A percentile compares a stretch with the other conserved stretches of the same genome.
phyloP scores from a whole-genome alignment of 2,113 vertebrate genomes.

The Poeciliopsis retropinna region DNA sequence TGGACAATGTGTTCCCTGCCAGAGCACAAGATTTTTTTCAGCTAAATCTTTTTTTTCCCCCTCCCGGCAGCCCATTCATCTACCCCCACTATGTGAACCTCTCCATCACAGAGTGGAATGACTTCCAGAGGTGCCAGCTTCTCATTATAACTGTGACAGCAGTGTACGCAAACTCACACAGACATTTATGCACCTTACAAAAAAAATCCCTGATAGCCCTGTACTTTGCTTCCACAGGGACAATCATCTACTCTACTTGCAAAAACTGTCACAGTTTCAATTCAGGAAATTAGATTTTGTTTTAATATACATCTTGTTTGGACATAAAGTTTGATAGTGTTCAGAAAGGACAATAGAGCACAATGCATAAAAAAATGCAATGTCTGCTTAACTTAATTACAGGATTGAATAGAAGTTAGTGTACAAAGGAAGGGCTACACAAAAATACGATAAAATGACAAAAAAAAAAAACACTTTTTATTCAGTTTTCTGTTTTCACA shows the following conservation, averaged over 20 bases:
- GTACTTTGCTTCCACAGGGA: constrained; percentile 9
- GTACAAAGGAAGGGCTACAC: neutral
- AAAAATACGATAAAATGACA: neutral
- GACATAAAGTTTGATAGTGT: neutral
- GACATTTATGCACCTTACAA: constrained; percentile 12
- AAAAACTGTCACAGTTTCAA: constrained; percentile 7
- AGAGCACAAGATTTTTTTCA: constrained; percentile 21
- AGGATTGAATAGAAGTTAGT: neutral
- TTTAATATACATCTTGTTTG: neutral
- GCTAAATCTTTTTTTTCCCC: constrained; percentile 19
- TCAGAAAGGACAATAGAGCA: neutral
- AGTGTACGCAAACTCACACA: constrained; percentile 23
- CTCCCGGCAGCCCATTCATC: constrained; percentile 26
- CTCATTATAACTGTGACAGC: constrained; percentile 58
- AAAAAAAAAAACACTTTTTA: too few species aligned
- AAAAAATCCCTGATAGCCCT: constrained; percentile 15
- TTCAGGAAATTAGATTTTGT: neutral
- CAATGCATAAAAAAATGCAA: neutral
- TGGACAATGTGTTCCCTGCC: constrained; percentile 16
- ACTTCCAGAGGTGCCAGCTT: constrained; percentile 38
- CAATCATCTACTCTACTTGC: constrained; percentile 7
- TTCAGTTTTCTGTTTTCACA: too few species aligned
- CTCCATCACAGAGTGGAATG: constrained; percentile 45
- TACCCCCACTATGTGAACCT: constrained; percentile 24
- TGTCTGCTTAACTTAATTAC: neutral